Evolutionary conservation across 2,888 invertebrate species (phyloP), one percentile per base, ranked within the genome.

Genomic region (Drosophila diplacantha): DNA sequence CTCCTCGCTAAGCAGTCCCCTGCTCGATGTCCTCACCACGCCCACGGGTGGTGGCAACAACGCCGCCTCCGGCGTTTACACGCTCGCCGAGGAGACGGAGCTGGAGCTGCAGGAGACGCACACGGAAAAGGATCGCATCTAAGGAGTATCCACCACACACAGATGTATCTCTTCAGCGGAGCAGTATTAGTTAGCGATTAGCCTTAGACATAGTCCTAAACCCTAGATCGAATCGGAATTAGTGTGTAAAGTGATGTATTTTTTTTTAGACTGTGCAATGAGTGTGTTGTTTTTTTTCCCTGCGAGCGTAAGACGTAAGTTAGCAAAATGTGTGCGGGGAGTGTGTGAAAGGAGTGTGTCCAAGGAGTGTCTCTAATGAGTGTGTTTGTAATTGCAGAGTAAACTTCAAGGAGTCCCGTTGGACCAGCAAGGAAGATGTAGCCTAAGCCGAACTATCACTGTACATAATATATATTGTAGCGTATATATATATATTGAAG

Each of bases 1-100:
- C 49, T 59, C 70, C 18, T 63, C 71, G 26, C 59, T 85, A 22
- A 71, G 71, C 54, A 83, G 80, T 57, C 75, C 85, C 8, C 63
- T 86, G 14, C 73, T 85, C 68, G 86, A 86, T 11, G 83, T 73
- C 52, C 64, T 84, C 43, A 78, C 77, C 18, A 69, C 83, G 34
- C 63, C 84, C 11, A 72, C 76, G 5, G 39, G 34, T 0, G 39
- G 34, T 0, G 49, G 43, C 6, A 60, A 57, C 12, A 22, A 31
- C 54, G 22, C 55, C 54, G 20, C 55, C 53, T 90, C 90, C 8
- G 90, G 90, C 5, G 90, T 91, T 3, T 91, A 91, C 65, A 91
- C 91, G 5, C 83, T 91, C 32, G 89, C 90, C 32, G 91, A 91
- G 81, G 90, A 91, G 72, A 90, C 91, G 37, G 91, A 91, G 83